Conservation (phyloP, 2,888 invertebrate species). For the Zeuzera pyrina region DNA sequence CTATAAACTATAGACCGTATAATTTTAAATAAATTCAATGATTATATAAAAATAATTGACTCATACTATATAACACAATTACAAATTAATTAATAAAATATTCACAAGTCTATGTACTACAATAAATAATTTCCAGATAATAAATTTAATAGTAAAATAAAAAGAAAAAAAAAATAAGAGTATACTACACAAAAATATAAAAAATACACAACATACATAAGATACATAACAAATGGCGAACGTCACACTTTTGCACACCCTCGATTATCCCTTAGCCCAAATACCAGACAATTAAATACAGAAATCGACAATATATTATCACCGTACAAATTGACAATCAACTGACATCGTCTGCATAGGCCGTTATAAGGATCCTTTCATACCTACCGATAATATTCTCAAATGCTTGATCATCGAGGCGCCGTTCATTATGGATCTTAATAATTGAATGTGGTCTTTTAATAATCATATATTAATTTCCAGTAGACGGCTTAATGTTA, state of each 20-base stretch:
- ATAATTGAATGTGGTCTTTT: conserved; percentile 41
- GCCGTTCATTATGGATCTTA: conserved; percentile 31
- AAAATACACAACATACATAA: too few species aligned
- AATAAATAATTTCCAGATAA: conserved; percentile 3
- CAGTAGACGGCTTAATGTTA: conserved; percentile 42
- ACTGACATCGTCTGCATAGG: conserved; percentile 38
- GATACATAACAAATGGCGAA: too few species aligned
- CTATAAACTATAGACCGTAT: too few species aligned
- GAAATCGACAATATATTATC: conserved; percentile 42
- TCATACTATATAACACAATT: too few species aligned
- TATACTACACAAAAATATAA: too few species aligned
- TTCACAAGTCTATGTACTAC: too few species aligned
- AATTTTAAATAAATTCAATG: too few species aligned
- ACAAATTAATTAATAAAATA: too few species aligned
- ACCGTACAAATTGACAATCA: conserved; percentile 57
- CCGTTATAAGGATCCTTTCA: conserved; percentile 22
- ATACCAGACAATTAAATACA: conserved; percentile 32
- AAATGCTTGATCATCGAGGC: conserved; percentile 17
- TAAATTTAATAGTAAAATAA: not conserved
- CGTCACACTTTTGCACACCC: too few species aligned
- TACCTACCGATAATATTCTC: conserved; percentile 11
- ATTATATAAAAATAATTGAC: too few species aligned
- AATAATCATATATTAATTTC: conserved; percentile 61
- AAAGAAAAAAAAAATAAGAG: not conserved
- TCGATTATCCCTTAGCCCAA: conserved; percentile 10